A percentile compares a stretch with the other conserved stretches of the same genome.
Evolutionary conservation across 2,797 vertebrate species (phyloP).

Genomic region (Pipistrellus nathusii): DNA sequence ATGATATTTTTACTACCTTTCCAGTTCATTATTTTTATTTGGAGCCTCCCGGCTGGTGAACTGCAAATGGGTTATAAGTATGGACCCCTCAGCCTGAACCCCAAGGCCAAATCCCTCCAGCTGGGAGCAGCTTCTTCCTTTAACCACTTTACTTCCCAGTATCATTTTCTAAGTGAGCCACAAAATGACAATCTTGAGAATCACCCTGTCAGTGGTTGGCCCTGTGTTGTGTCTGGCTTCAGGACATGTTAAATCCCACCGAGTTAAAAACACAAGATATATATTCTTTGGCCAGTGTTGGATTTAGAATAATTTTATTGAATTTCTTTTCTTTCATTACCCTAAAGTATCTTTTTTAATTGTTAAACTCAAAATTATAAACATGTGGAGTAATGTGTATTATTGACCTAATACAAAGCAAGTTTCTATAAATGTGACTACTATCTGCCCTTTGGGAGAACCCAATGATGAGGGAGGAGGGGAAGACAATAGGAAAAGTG

Average conservation of each 20-base stretch:
- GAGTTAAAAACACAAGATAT: background rate
- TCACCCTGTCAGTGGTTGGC: too few species aligned
- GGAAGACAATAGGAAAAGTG: background rate
- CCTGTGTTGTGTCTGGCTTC: background rate
- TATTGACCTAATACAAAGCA: background rate
- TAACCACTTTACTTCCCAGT: background rate
- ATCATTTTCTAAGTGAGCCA: background rate
- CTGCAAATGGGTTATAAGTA: background rate
- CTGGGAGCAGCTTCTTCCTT: background rate
- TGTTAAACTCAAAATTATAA: background rate
- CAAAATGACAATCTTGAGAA: background rate
- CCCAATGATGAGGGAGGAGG: background rate
- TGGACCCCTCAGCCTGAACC: background rate
- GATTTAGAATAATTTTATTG: background rate
- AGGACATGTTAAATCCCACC: background rate
- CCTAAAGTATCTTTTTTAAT: background rate
- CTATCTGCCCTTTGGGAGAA: background rate
- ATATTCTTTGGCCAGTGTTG: background rate
- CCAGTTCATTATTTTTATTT: background rate
- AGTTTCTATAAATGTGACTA: background rate
- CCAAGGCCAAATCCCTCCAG: background rate
- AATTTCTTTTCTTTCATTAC: background rate
- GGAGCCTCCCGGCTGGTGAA: background rate
- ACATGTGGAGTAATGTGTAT: background rate
- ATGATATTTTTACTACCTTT: background rate